Evolutionary conservation across 2,113 vertebrate genomes (phyloP).

Genomic region (Dasyurus viverrinus): DNA sequence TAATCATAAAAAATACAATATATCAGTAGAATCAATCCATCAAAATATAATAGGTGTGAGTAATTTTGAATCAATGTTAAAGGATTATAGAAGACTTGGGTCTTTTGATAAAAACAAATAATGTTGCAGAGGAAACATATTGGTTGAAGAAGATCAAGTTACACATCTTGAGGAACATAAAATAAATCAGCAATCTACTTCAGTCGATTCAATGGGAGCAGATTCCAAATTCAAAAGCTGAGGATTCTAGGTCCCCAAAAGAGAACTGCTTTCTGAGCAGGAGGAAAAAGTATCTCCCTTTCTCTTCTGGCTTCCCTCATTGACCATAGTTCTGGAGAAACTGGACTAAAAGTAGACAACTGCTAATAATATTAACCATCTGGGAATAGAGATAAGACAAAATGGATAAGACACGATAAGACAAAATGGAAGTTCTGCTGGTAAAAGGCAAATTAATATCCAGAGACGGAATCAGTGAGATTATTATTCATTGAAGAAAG

Average conservation of each 20-base stretch:
- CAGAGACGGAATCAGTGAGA: background rate
- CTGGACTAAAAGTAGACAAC: background rate
- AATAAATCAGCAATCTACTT: background rate
- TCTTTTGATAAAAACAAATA: background rate
- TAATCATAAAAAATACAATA: background rate
- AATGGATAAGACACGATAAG: background rate
- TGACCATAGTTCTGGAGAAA: background rate
- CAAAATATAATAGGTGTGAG: background rate
- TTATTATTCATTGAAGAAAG: background rate
- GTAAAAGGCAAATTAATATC: background rate
- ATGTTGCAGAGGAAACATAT: too few species aligned
- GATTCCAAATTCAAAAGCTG: background rate
- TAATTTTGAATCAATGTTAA: background rate
- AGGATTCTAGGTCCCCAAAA: background rate
- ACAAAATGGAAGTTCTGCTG: background rate
- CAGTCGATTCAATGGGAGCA: background rate
- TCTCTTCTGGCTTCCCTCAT: background rate
- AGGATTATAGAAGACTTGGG: background rate
- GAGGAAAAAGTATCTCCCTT: background rate
- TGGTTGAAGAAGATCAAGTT: too few species aligned
- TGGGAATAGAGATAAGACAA: background rate
- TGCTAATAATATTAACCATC: background rate
- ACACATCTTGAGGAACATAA: background rate
- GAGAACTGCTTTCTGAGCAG: background rate
- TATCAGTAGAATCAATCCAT: background rate